phyloP scores from a whole-genome alignment of 2,797 vertebrate species.

The Betta splendens region DNA sequence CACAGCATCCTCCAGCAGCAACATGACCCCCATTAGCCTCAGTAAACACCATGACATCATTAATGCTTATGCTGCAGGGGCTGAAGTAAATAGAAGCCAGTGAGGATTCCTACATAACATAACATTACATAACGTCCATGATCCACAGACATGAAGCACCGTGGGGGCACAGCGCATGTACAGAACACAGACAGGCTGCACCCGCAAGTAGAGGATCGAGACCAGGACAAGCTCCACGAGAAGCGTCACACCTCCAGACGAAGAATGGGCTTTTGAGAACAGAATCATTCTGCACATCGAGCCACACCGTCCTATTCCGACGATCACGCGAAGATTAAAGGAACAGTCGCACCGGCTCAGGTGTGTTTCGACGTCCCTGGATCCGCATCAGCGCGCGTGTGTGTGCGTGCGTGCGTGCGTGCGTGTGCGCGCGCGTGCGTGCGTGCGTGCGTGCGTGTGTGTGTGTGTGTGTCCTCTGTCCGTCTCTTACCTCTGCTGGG shows the following conservation, averaged over 20 bases:
- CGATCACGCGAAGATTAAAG: neutral
- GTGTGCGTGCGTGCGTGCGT: neutral
- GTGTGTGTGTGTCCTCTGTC: slow-evolving; percentile 4
- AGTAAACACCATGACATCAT: too few species aligned
- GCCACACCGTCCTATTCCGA: too few species aligned
- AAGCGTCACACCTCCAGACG: too few species aligned
- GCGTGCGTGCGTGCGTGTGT: slow-evolving; percentile 3
- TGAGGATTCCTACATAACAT: too few species aligned
- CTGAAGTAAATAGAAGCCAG: too few species aligned
- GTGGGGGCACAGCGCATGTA: neutral
- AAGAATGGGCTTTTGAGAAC: too few species aligned
- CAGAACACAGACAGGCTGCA: neutral
- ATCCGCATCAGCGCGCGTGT: slow-evolving; percentile 5
- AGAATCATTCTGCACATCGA: too few species aligned
- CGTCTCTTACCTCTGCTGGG: slow-evolving; percentile 61
- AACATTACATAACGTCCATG: neutral
- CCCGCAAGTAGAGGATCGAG: too few species aligned
- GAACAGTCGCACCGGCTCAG: slow-evolving; percentile 16
- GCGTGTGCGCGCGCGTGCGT: slow-evolving; percentile 8
- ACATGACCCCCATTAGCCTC: too few species aligned
- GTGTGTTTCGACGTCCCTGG: slow-evolving; percentile 29
- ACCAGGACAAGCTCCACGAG: too few species aligned
- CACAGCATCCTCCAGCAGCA: too few species aligned
- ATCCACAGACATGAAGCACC: neutral
- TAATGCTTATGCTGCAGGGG: neutral